Percentiles rank a stretch among this genome's conserved stretches.
Evolutionary conservation across 35 echinoderm and acorn worm species (phyloP).

Genomic region (Hemicentrotus pulcherrimus): DNA sequence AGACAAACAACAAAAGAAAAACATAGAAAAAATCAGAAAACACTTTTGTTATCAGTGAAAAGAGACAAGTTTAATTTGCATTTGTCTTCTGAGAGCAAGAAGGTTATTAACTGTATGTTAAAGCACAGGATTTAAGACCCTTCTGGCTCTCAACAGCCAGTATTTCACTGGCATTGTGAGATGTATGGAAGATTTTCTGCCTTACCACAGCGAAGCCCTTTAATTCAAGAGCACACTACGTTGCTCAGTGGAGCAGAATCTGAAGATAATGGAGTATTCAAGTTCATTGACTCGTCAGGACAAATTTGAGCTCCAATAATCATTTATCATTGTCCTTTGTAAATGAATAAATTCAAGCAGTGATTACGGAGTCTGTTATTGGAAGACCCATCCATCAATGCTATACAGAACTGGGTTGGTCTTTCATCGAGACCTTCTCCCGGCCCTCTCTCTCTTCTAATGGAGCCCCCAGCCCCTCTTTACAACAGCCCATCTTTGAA

Average conservation of each 20-base stretch:
- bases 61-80: too few species aligned
- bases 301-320: conserved; percentile 6
- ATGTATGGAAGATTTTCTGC: not conserved
- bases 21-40: too few species aligned
- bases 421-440: not conserved
- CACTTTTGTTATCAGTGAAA: too few species aligned
- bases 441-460: not conserved
- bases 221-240: not conserved
- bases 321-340: conserved; percentile 19
- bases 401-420: not conserved
- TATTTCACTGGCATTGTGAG: too few species aligned
- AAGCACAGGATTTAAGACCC: too few species aligned
- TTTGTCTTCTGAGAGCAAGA: too few species aligned
- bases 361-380: not conserved
- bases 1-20: too few species aligned
- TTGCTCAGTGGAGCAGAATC: not conserved
- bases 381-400: not conserved
- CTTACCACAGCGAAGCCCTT: not conserved
- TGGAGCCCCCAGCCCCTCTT: not conserved
- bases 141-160: too few species aligned
- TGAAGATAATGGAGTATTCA: conserved; percentile 18
- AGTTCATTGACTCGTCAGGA: not conserved
- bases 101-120: too few species aligned
- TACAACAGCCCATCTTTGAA: not conserved
- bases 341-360: not conserved